Percentiles rank a stretch among this genome's conserved stretches.
phyloP scores from a whole-genome alignment of 2,797 vertebrate species.

The Coccyzus lansbergi region DNA sequence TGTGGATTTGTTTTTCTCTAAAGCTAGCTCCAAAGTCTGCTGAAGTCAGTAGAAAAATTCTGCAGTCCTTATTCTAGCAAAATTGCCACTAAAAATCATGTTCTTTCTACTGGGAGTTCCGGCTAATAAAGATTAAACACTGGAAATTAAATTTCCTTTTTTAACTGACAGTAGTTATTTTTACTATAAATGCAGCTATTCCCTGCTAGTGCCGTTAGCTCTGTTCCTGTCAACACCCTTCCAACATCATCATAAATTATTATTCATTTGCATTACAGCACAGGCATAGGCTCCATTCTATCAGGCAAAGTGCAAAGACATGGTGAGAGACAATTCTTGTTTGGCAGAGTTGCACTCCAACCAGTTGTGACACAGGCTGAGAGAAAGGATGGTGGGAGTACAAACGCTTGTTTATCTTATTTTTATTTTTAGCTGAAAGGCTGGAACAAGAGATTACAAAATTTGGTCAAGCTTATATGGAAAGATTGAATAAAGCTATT shows the following conservation, averaged over 20 bases:
- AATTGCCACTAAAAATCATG: conserved; percentile 5
- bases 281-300: neutral
- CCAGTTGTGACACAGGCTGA: conserved; percentile 1
- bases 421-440: neutral
- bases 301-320: conserved; percentile 24
- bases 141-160: neutral
- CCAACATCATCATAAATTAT: conserved; percentile 11
- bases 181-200: neutral
- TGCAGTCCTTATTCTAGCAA: neutral
- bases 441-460: neutral
- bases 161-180: conserved; percentile 34
- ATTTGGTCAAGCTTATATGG: neutral
- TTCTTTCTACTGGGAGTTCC: neutral
- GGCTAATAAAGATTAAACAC: neutral
- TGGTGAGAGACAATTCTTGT: conserved; percentile 34
- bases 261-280: conserved; percentile 13
- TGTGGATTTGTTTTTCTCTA: neutral
- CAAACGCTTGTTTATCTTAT: neutral
- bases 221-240: conserved; percentile 31
- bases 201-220: neutral
- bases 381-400: neutral
- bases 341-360: conserved; percentile 17
- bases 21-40: neutral
- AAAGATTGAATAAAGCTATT: neutral
- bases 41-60: conserved; percentile 4